These are phyloP conservation scores for Petrocephalus microphthalmus DNA, from an alignment of 2,113 vertebrate genomes.

Conservation along the genomic window DNA sequence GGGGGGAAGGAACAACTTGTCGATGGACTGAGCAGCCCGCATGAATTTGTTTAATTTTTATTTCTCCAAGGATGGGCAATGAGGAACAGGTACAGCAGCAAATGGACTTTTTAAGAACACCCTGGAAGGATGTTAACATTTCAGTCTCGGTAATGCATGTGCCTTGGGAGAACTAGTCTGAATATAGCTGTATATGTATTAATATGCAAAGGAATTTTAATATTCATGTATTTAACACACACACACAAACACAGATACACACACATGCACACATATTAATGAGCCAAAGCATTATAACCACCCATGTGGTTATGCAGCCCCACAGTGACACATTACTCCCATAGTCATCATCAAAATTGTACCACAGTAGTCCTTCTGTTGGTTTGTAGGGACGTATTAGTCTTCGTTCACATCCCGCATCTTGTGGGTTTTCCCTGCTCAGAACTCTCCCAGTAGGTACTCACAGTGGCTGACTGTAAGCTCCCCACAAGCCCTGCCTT, in stretches of 20 bases:
- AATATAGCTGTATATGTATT: neutral
- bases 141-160: neutral
- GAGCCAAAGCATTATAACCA: neutral
- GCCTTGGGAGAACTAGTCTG: neutral
- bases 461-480: neutral
- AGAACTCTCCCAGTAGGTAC: neutral
- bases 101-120: neutral
- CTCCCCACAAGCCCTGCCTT: accelerated
- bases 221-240: neutral
- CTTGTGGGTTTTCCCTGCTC: neutral
- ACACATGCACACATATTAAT: neutral
- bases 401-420: neutral
- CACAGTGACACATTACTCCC: neutral
- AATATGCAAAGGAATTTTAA: neutral
- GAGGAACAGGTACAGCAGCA: neutral
- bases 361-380: neutral
- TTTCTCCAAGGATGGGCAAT: neutral
- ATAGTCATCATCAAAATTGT: neutral
- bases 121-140: neutral
- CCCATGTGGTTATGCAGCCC: neutral
- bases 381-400: neutral
- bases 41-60: neutral
- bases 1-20: neutral
- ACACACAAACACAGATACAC: neutral
- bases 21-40: neutral